Base-by-base conservation (phyloP, 2,888 invertebrate genomes). In the Ichneumoninae sp. region DNA sequence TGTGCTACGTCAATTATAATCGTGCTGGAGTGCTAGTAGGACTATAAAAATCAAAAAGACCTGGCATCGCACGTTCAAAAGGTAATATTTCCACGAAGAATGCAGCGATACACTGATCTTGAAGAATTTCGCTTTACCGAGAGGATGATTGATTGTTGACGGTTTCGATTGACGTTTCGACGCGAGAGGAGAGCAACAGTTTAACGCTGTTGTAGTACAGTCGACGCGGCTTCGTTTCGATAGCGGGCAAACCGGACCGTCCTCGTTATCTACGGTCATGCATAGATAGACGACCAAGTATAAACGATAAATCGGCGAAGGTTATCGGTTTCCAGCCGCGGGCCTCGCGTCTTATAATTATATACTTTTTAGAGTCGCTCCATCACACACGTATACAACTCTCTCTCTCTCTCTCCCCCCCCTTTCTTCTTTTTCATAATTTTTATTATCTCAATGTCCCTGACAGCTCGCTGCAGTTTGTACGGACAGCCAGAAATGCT, bases 291-390 rank as follows among this genome's bases (percentile, higher is more conserved):
- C 83, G 87, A 83, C 84, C 70, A 60, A 83, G 69, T 80, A 63
- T 54, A 30, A 44, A 77, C 78, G 87, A 89, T 88, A 88, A 88
- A 86, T 87, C 81, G 79, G 73, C 85, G 89, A 88, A 89, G 90
- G 90, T 88, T 90, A 90, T 90, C 90, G 85, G 83, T 80, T 83
- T 66, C 19, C 74, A 83, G 87, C 77, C 73, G 16, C 73, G 52
- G 60, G 60, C 60, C 76, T 44, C 57, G 57, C 70, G 71, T 70
- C 68, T 65, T 50, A 36, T 65, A 65, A 57, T 65, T 65, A 63
- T 16, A 13, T n/a, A 74, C 10, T 63, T 74, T 79, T 75, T 36
- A 50, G 52, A 63, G 69, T 75, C 68, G 19, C 66, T 77, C 54
- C 66, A 78, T 81, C 81, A 26, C 65, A 63, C 30, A 19, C 44